Conservation (phyloP, 2,113 vertebrate genomes). For the Chitala chitala region DNA sequence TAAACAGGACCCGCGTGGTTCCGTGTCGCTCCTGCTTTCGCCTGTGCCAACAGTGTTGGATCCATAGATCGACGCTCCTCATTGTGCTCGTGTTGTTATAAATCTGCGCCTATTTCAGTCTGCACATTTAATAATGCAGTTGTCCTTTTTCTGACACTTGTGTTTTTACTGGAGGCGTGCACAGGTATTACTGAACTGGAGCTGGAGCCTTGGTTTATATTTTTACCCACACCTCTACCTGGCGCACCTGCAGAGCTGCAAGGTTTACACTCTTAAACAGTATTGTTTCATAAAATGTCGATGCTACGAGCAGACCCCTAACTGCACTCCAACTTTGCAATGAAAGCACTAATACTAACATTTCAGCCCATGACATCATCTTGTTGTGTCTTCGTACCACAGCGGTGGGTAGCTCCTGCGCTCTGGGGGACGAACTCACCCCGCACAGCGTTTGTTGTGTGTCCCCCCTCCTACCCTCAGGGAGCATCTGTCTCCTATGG, state of each 20-base stretch:
- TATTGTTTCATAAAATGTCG: too few species aligned
- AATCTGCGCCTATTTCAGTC: not conserved
- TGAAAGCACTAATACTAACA: not conserved
- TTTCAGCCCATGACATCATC: slow-evolving; percentile 1
- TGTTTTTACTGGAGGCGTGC: too few species aligned
- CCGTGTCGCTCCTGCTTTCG: not conserved
- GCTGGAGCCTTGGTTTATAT: too few species aligned
- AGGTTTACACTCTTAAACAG: too few species aligned
- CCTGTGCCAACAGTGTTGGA: not conserved
- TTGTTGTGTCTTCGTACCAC: not conserved
- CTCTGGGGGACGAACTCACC: not conserved
- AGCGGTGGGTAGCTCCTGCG: not conserved
- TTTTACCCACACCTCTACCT: too few species aligned
- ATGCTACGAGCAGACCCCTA: too few species aligned
- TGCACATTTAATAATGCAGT: too few species aligned
- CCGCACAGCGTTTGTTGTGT: not conserved
- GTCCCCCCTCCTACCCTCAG: not conserved
- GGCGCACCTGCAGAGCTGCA: too few species aligned
- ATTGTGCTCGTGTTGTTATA: not conserved
- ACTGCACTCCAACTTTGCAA: too few species aligned
- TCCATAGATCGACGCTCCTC: not conserved
- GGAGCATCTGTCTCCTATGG: not conserved
- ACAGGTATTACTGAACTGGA: too few species aligned
- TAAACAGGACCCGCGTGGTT: slow-evolving; percentile 29
- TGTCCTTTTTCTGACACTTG: too few species aligned